A percentile compares a stretch with the other conserved stretches of the same genome.
Conservation (phyloP, 2,888 invertebrate genomes). For the Dilophus febrilis region DNA sequence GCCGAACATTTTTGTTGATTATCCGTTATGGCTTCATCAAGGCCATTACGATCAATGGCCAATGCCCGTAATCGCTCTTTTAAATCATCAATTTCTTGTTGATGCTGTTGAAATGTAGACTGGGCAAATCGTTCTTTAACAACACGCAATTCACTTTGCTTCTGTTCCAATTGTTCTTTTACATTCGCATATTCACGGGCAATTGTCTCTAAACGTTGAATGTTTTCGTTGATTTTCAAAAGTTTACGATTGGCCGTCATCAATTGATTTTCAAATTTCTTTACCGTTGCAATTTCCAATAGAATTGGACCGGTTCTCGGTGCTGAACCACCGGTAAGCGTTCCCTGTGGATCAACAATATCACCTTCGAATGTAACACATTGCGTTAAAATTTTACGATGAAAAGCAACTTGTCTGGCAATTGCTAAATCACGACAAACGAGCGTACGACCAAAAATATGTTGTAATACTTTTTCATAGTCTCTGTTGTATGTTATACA, state of each 20-base stretch:
- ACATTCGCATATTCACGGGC: too few species aligned
- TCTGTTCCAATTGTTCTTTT: constrained; percentile 40
- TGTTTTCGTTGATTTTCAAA: too few species aligned
- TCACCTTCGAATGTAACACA: constrained; percentile 87
- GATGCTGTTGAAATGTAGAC: constrained; percentile 59
- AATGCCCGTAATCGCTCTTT: constrained; percentile 36
- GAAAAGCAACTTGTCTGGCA: constrained; percentile 65
- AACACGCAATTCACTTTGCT: constrained; percentile 50
- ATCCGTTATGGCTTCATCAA: constrained; percentile 34
- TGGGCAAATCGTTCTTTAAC: constrained; percentile 52
- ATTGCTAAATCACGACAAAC: constrained; percentile 65
- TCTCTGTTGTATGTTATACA: constrained; percentile 51
- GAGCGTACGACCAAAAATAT: constrained; percentile 73
- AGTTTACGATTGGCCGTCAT: too few species aligned
- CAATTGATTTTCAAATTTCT: constrained; percentile 33
- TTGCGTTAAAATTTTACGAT: constrained; percentile 45
- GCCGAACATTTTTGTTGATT: constrained; percentile 39
- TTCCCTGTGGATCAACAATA: constrained; percentile 77
- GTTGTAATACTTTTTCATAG: constrained; percentile 63
- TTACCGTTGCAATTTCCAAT: constrained; percentile 38
- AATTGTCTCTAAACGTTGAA: too few species aligned
- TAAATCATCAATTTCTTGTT: constrained; percentile 51
- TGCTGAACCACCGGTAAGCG: constrained; percentile 70
- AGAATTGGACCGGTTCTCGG: constrained; percentile 41
- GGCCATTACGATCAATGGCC: constrained; percentile 32